Conservation (phyloP, 35 echinoderm and acorn worm species). For the Anneissia japonica region DNA sequence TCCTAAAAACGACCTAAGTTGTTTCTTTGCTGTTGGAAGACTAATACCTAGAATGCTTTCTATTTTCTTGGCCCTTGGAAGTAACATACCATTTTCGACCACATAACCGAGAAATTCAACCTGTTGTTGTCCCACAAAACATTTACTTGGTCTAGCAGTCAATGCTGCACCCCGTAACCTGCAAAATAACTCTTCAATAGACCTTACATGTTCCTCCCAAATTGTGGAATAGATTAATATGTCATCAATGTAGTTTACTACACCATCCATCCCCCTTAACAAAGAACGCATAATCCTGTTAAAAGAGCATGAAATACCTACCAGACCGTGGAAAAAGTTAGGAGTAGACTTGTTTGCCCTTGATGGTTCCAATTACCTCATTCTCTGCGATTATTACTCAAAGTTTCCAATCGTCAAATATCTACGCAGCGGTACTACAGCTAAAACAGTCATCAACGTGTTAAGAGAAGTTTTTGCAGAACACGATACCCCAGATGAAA, state of each 20-base stretch:
- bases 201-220: too few species aligned
- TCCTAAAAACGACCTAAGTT: background rate
- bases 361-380: conserved; percentile 30
- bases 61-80: background rate
- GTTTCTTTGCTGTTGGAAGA: background rate
- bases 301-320: conserved; percentile 59
- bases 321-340: conserved; percentile 44
- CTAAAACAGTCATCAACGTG: background rate
- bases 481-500: conserved; percentile 52
- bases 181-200: too few species aligned
- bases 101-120: too few species aligned
- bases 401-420: conserved; percentile 33
- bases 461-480: conserved; percentile 56
- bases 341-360: conserved; percentile 51
- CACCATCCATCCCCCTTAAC: too few species aligned
- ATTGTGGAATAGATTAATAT: too few species aligned
- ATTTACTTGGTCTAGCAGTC: too few species aligned
- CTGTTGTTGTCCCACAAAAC: too few species aligned
- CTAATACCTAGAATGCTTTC: background rate
- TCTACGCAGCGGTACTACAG: background rate
- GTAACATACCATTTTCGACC: too few species aligned
- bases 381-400: conserved; percentile 56
- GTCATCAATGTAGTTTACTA: too few species aligned
- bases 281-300: conserved; percentile 31
- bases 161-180: too few species aligned